Conservation (phyloP, 2,888 invertebrate genomes). For the Antitype chi region DNA sequence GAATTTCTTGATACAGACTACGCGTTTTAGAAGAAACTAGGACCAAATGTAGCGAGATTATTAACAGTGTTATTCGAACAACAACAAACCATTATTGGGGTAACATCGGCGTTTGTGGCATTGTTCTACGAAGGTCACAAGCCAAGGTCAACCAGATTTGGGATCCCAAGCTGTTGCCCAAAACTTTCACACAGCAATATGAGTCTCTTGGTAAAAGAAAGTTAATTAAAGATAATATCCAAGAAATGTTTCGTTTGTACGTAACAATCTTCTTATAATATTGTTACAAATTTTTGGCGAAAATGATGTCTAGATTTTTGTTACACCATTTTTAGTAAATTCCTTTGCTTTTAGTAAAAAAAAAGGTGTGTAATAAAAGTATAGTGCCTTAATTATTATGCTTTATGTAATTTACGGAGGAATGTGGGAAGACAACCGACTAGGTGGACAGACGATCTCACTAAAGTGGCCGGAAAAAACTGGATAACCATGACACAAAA, state of each 20-base stretch:
- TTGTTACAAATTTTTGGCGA: background rate
- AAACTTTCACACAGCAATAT: conserved; percentile 30
- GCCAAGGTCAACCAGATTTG: conserved; percentile 23
- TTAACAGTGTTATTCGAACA: background rate
- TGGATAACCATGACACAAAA: too few species aligned
- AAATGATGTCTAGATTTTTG: background rate
- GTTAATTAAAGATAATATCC: conserved; percentile 30
- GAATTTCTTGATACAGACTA: too few species aligned
- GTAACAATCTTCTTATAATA: conserved; percentile 5
- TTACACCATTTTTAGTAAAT: background rate
- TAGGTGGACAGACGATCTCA: too few species aligned
- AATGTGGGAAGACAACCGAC: too few species aligned
- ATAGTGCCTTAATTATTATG: background rate
- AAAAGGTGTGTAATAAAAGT: background rate
- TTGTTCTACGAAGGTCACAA: conserved; percentile 15
- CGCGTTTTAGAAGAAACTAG: background rate
- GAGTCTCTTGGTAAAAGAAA: conserved; percentile 1
- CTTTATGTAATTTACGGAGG: too few species aligned
- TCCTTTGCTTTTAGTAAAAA: background rate
- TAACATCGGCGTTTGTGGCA: background rate
- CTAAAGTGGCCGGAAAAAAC: too few species aligned
- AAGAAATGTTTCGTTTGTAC: background rate
- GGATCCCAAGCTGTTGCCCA: conserved; percentile 43
- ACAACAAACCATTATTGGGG: background rate
- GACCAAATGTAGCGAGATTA: background rate